Base-by-base conservation (phyloP, 2,797 vertebrate genomes). In the Typhlichthys subterraneus region DNA sequence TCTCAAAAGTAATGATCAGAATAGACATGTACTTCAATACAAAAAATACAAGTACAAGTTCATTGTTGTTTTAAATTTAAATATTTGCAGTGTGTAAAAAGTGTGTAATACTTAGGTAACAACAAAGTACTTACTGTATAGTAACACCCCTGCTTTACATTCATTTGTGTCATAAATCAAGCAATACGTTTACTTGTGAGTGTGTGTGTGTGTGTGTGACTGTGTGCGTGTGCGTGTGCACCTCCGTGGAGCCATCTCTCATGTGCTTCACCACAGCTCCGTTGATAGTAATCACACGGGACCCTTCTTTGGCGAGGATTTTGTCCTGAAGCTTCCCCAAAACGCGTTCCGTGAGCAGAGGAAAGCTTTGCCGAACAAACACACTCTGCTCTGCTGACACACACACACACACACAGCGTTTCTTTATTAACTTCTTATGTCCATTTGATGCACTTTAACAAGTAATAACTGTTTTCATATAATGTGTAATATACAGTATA, bases 211-310 rank as follows among this genome's bases (percentile, higher is more conserved):
- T 50, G 42, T 38, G 55, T 57, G 53, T 58, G 19, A 53, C 19
- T 11, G 29, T 58, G 49, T 4, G 7, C n/a, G 45, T 48, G 14
- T 49, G 57, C 13, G 1, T 33, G 6, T 42, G 48, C 61, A 99
- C 97, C 95, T 96, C 80, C 10, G 93, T 93, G 58, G 95, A 94
- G 14, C 95, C 93, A 59, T 96, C 93, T 85, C 87, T 81, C 92
- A 96, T 89, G 76, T 87, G 78, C 64, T 93, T 95, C 74, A 99
- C 71, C 57, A 99, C 94, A 2, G 94, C 89, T 69, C 97, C 97
- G 74, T 94, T 90, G 51, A 79, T 75, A 65, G 93, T 98, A 79
- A 96, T 83, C 42, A 93, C 82, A 65, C 96, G 94, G 1, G 94
- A 96, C 11, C 83, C 63, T 69, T 99, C 97, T 62, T 77, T 72